phyloP scores from a whole-genome alignment of 2,888 invertebrate species.

The Deilephila porcellus region DNA sequence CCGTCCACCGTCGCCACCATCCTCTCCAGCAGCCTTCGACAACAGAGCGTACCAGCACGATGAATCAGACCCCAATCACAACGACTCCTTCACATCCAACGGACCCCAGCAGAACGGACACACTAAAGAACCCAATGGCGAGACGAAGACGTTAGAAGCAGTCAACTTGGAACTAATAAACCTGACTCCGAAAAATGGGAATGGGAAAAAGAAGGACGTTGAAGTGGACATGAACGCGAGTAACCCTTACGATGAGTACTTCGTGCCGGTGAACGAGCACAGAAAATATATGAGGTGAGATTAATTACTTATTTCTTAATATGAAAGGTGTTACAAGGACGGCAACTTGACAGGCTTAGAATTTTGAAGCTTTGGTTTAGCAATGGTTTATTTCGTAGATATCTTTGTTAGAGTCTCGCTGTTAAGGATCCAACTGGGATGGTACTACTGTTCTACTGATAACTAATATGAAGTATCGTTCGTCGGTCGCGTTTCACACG shows the following conservation, averaged over 20 bases:
- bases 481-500: no score
- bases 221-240: slow-evolving; percentile 87
- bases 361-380: no score
- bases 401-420: no score
- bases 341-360: no score
- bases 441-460: no score
- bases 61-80: slow-evolving; percentile 76
- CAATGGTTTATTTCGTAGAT: no score
- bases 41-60: slow-evolving; percentile 78
- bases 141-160: slow-evolving; percentile 86
- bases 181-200: slow-evolving; percentile 86
- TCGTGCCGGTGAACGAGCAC: slow-evolving; percentile 93
- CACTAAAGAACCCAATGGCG: slow-evolving; percentile 72
- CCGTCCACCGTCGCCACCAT: slow-evolving; percentile 74
- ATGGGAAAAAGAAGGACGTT: slow-evolving; percentile 87
- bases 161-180: slow-evolving; percentile 92
- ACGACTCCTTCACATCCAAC: slow-evolving; percentile 80
- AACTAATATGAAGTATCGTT: no score
- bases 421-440: no score
- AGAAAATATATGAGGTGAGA: slow-evolving; percentile 92
- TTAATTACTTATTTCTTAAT: background rate
- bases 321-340: background rate
- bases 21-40: slow-evolving; percentile 72
- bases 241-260: slow-evolving; percentile 92
- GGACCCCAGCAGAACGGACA: slow-evolving; percentile 71